A percentile compares a stretch with the other conserved stretches of the same genome.
Evolutionary conservation across 92 coral and sea anemone species (phyloP).

Genomic region (Porites lobata): DNA sequence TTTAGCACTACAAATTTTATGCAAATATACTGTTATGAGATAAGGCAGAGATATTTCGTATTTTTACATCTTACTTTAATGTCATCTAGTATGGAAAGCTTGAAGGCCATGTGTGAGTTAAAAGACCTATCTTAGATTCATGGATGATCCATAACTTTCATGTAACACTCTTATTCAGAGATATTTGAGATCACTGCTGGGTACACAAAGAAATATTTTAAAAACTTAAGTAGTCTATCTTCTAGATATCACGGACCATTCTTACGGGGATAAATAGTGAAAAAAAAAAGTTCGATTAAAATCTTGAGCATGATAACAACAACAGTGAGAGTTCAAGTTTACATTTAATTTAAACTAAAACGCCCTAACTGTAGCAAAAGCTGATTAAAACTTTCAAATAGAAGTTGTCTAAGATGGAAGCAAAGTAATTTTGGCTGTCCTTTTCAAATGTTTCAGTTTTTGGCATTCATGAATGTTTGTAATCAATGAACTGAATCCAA

Average conservation of each 20-base stretch:
- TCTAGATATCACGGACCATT: too few species aligned
- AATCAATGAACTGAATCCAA: too few species aligned
- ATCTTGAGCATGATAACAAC: too few species aligned
- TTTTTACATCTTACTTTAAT: background rate
- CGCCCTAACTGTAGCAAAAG: background rate
- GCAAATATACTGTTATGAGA: conserved; percentile 16
- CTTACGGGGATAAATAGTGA: too few species aligned
- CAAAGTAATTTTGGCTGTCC: background rate
- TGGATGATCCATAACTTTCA: background rate
- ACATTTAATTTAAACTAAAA: background rate
- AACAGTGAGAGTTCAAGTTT: too few species aligned
- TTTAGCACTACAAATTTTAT: conserved; percentile 28
- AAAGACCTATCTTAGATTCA: background rate
- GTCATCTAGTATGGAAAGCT: background rate
- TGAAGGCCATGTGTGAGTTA: background rate
- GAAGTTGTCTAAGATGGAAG: background rate
- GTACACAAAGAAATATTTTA: too few species aligned
- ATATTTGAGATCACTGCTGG: too few species aligned
- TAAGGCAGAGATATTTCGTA: background rate
- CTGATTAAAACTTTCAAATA: background rate
- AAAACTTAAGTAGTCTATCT: too few species aligned
- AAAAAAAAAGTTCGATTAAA: too few species aligned
- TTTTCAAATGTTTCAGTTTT: background rate
- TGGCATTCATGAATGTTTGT: too few species aligned
- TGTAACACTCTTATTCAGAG: background rate